Evolutionary conservation across 2,797 vertebrate genomes (phyloP).

Genomic region (Mastacembelus armatus): DNA sequence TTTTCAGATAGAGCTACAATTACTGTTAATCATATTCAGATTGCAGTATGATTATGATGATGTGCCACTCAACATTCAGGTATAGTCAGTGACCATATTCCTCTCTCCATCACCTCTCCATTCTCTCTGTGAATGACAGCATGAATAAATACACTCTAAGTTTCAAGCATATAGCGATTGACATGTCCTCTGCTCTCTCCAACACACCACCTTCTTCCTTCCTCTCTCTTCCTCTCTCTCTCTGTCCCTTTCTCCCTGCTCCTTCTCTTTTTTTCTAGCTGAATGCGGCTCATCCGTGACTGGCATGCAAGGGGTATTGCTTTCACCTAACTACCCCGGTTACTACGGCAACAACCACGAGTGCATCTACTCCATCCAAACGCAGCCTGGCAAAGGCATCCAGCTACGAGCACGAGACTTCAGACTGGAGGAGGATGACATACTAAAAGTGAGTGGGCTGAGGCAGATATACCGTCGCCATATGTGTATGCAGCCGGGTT

Average conservation of each 20-base stretch:
- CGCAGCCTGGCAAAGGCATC: conserved; percentile 97
- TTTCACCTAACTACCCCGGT: conserved; percentile 97
- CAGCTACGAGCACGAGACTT: conserved; percentile 94
- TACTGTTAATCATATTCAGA: conserved; percentile 68
- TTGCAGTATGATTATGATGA: conserved; percentile 68
- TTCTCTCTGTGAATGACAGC: conserved; percentile 58
- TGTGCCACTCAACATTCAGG: conserved; percentile 57
- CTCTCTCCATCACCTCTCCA: conserved; percentile 40
- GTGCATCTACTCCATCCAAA: conserved; percentile 99
- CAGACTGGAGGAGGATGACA: conserved; percentile 90
- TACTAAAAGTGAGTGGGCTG: conserved; percentile 89
- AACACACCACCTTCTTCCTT: conserved; percentile 31
- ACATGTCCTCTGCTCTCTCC: conserved; percentile 76
- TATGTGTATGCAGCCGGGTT: too few species aligned
- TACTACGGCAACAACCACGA: conserved; percentile 98
- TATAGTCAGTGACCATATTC: conserved; percentile 47
- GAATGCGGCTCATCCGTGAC: conserved; percentile 98
- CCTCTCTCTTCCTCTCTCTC: conserved; percentile 13
- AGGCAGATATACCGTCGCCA: conserved; percentile 10
- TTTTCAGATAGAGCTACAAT: conserved; percentile 64
- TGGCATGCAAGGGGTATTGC: conserved; percentile 95
- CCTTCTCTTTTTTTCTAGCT: conserved; percentile 83
- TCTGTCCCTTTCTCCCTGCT: conserved; percentile 44
- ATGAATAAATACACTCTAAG: conserved; percentile 61
- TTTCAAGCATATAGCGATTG: conserved; percentile 79